Conservation (phyloP, 64 coral and sea anemone species). For the Astreopora myriophthalma region DNA sequence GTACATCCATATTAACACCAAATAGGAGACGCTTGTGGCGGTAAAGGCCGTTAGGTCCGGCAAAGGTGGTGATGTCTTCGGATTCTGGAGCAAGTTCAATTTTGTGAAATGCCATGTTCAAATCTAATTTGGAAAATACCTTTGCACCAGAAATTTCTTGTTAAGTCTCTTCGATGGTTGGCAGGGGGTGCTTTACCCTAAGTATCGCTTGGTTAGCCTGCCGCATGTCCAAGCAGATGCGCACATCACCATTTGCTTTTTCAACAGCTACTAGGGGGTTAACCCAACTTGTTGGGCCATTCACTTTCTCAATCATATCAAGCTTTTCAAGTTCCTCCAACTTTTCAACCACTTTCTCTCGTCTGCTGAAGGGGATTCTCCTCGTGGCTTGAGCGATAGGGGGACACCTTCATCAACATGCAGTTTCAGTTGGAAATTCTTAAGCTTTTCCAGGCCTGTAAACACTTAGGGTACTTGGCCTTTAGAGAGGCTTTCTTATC, state of each 20-base stretch:
- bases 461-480: too few species aligned
- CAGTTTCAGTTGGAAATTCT: neutral
- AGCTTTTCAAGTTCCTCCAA: neutral
- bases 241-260: neutral
- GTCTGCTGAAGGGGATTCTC: neutral
- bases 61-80: constrained; percentile 55
- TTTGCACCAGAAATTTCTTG: neutral
- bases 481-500: too few species aligned
- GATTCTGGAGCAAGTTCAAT: constrained; percentile 3
- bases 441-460: neutral
- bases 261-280: neutral
- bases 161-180: neutral
- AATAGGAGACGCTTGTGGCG: constrained; percentile 14
- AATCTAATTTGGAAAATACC: neutral
- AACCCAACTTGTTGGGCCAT: neutral
- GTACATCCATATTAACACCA: constrained; percentile 26
- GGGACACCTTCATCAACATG: neutral
- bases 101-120: constrained; percentile 1
- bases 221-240: neutral
- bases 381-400: neutral
- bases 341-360: neutral
- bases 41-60: constrained; percentile 16
- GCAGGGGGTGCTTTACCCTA: constrained; percentile 10
- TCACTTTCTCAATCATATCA: neutral
- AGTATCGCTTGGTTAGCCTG: neutral